Evolutionary conservation across 2,113 vertebrate genomes (phyloP).

Genomic region (Hyla sarda): DNA sequence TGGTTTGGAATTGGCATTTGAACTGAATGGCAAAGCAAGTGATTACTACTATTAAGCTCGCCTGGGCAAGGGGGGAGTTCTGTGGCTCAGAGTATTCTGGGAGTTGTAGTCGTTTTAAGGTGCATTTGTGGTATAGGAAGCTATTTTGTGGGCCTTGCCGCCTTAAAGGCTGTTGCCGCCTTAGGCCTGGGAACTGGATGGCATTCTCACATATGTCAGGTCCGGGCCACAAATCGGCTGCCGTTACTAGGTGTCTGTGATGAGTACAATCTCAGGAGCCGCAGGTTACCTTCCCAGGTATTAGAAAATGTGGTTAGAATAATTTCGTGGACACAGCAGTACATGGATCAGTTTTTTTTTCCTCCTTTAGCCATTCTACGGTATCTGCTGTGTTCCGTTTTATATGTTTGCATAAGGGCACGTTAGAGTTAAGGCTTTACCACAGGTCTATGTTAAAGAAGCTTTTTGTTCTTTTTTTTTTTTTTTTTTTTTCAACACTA

Average conservation of each 20-base stretch:
- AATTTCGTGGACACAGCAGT: conserved; percentile 64
- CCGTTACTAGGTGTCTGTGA: neutral
- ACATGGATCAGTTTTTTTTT: conserved; percentile 60
- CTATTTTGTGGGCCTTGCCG: neutral
- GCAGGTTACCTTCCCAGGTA: conserved; percentile 4
- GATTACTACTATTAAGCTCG: conserved; percentile 67
- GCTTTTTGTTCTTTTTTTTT: conserved; percentile 65
- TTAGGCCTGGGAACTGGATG: neutral
- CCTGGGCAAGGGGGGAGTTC: neutral
- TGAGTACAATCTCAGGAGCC: neutral
- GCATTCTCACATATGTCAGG: neutral
- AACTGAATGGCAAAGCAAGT: conserved; percentile 71
- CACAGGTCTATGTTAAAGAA: conserved; percentile 74
- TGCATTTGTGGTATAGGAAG: neutral
- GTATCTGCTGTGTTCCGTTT: conserved; percentile 74
- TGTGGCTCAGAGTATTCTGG: conserved; percentile 22
- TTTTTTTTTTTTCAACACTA: conserved; percentile 78
- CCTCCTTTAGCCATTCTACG: conserved; percentile 67
- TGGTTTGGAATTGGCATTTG: conserved; percentile 77
- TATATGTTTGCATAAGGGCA: conserved; percentile 69
- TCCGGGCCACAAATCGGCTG: neutral
- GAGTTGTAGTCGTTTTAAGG: conserved; percentile 17
- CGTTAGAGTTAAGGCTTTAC: conserved; percentile 68
- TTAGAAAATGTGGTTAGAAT: conserved; percentile 67
- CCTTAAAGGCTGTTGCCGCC: no score